A percentile compares a stretch with the other conserved stretches of the same genome.
These are phyloP conservation scores for Chesias legatella DNA, from an alignment of 2,888 invertebrate genomes.

Conservation along the genomic window DNA sequence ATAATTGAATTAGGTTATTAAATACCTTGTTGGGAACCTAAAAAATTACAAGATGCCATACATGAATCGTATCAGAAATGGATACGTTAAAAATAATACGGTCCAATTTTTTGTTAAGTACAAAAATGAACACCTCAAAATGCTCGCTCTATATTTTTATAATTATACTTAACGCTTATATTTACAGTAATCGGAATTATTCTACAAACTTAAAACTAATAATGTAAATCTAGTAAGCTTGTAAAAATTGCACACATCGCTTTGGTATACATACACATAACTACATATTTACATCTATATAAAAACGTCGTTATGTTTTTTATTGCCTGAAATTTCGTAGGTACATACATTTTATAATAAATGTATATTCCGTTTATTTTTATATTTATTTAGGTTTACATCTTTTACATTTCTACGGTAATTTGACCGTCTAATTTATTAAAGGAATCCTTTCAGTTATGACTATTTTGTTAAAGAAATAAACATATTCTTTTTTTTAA, in stretches of 20 bases:
- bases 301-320: conserved; percentile 60
- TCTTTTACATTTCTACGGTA: too few relatives aligned
- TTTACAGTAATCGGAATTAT: conserved; percentile 46
- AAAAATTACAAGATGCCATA: too few relatives aligned
- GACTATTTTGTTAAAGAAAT: too few relatives aligned
- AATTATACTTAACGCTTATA: conserved; percentile 34
- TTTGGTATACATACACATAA: conserved; percentile 79
- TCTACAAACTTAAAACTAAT: conserved; percentile 52
- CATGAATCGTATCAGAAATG: too few relatives aligned
- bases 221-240: conserved; percentile 65
- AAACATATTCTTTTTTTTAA: too few relatives aligned
- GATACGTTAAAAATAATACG: too few relatives aligned
- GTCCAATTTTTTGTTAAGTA: conserved; percentile 1
- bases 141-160: conserved; percentile 28
- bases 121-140: conserved; percentile 27
- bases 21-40: too few relatives aligned
- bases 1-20: too few relatives aligned
- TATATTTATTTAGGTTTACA: not conserved
- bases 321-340: conserved; percentile 71
- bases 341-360: conserved; percentile 35
- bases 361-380: not conserved
- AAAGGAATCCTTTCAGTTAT: too few relatives aligned
- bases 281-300: conserved; percentile 75
- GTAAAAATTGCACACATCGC: conserved; percentile 80
- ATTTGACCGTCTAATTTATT: too few relatives aligned